A percentile compares a stretch with the other conserved stretches of the same genome.
Conservation (phyloP, 2,113 vertebrate genomes). For the Pandion haliaetus region DNA sequence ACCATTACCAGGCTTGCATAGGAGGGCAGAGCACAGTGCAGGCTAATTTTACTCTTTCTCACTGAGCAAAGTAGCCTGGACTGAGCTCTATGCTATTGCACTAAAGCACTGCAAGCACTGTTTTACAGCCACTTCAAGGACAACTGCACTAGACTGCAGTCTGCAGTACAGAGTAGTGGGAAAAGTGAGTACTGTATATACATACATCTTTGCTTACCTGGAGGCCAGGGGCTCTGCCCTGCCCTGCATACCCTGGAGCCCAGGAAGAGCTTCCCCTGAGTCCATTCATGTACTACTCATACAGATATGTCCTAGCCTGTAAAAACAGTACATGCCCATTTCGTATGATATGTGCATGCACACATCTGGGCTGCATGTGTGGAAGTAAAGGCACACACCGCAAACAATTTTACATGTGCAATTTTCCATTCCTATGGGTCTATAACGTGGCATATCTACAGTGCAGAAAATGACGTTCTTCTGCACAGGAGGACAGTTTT, state of each 20-base stretch:
- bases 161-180: background rate
- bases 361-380: conserved; percentile 64
- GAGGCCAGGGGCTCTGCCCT: background rate
- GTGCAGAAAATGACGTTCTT: conserved; percentile 7
- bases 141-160: background rate
- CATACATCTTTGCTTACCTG: background rate
- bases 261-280: background rate
- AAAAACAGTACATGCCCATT: background rate
- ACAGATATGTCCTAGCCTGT: conserved; percentile 12
- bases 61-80: background rate
- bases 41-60: background rate
- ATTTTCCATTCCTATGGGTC: background rate
- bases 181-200: background rate
- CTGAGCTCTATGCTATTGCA: background rate
- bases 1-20: too few relatives aligned
- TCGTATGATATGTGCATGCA: background rate
- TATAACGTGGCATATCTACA: background rate
- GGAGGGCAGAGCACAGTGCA: background rate
- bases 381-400: background rate
- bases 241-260: background rate
- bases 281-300: background rate
- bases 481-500: background rate
- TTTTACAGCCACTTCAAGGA: background rate
- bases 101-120: background rate
- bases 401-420: conserved; percentile 10